A percentile compares a stretch with the other conserved stretches of the same genome.
Conservation (phyloP, 2,113 vertebrate species). For the Thinocorus orbignyianus region DNA sequence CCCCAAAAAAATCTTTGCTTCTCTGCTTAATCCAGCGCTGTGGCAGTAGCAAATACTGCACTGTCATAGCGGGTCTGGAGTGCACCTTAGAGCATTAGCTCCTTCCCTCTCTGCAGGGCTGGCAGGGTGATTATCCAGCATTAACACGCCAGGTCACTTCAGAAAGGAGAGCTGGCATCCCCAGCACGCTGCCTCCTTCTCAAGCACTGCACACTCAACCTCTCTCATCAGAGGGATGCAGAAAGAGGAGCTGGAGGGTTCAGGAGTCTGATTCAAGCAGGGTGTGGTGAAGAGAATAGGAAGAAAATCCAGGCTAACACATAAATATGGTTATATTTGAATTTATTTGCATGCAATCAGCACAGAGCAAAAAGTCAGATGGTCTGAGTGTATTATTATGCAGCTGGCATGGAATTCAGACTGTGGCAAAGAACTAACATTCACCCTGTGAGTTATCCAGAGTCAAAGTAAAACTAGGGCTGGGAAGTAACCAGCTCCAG, state of each 20-base stretch:
- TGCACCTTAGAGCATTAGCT: not conserved
- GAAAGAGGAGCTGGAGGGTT: not conserved
- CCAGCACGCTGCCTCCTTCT: not conserved
- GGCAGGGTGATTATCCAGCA: not conserved
- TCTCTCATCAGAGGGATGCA: not conserved
- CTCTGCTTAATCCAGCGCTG: not conserved
- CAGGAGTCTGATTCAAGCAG: not conserved
- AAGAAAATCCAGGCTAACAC: not conserved
- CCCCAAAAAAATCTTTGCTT: not conserved
- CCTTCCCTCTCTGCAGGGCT: not conserved
- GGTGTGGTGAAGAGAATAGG: not conserved
- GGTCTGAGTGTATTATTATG: not conserved
- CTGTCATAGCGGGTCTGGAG: constrained; percentile 8
- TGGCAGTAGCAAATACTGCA: constrained; percentile 36
- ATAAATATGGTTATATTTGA: too few species aligned
- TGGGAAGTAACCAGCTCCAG: not conserved
- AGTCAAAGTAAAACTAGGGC: not conserved
- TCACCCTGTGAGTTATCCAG: rapidly evolving
- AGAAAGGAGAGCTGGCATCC: not conserved
- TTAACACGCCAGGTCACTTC: not conserved
- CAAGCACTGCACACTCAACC: not conserved
- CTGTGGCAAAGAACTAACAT: not conserved
- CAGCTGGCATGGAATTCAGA: not conserved
- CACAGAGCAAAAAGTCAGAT: not conserved
- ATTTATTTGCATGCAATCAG: not conserved